These are phyloP conservation scores for Choloepus didactylus DNA, from an alignment of 2,797 vertebrate genomes.

Conservation along the genomic window DNA sequence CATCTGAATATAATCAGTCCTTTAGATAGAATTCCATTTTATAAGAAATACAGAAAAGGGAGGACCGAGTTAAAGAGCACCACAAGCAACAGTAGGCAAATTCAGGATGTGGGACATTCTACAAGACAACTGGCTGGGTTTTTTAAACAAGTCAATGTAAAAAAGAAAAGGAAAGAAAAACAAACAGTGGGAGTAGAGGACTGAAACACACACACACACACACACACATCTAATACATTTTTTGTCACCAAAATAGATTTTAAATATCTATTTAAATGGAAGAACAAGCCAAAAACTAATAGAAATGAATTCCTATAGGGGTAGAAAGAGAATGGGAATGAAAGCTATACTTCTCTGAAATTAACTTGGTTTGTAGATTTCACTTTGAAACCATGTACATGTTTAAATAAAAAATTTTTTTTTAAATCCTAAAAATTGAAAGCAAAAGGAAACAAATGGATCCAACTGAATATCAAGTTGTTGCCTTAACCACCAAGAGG, in stretches of 20 bases:
- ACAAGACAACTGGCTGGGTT: neutral
- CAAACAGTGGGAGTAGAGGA: neutral
- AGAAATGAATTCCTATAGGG: neutral
- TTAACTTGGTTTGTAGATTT: neutral
- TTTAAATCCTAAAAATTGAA: neutral
- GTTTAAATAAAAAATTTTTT: neutral
- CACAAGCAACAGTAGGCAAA: too few species aligned
- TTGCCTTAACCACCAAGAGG: neutral
- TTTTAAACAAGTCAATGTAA: too few species aligned
- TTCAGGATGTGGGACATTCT: neutral
- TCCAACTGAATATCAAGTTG: neutral
- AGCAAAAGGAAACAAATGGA: neutral
- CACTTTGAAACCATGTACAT: neutral
- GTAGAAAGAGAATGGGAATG: rapidly evolving
- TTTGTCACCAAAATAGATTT: neutral
- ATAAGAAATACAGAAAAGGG: neutral
- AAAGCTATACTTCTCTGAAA: neutral
- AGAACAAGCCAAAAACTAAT: neutral
- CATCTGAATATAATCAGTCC: neutral
- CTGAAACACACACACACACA: too few species aligned
- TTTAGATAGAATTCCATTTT: neutral
- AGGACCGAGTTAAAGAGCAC: neutral
- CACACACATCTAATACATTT: neutral
- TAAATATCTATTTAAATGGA: neutral
- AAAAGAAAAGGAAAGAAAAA: neutral